Base-by-base conservation (phyloP, 2,888 invertebrate genomes). In the Philereme transversata region DNA sequence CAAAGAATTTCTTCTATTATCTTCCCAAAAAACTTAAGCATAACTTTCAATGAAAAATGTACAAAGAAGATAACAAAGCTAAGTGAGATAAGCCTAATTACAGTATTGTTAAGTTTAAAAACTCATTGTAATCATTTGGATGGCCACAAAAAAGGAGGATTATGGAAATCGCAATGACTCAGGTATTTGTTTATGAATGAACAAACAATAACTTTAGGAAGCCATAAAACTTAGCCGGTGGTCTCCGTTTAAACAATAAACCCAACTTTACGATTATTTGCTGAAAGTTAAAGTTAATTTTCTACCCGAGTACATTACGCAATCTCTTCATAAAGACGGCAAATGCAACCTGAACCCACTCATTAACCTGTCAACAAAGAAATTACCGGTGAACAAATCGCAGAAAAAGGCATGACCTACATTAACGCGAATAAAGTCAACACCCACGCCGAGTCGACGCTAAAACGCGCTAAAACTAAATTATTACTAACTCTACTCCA, bases 401-500 rank as follows among this genome's bases (percentile, higher is more conserved):
- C 69, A 64, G 74, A 79, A 76, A 74, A 78, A 72, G 58, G 72
- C 70, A 65, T 77, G 76, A 79, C 78, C 80, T 74, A 79, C 72
- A 78, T 77, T 72, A 67, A 57, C 51, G 35, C 41, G 61, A 66
- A 44, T 59, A 67, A 68, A 65, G 69, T 65, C 63, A 68, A 66
- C 61, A 60, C 64, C 67, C 60, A 58, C 60, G 49, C 59, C 9
- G 8, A 34, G 41, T 38, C 51, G 59, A 54, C 54, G 53, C 51
- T 57, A 68, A 70, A 73, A 70, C 71, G 77, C 80, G 79, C 78
- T 81, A 80, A 85, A 87, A 83, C 85, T 87, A 84, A 89, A 88
- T 87, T 84, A 90, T 86, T 83, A 83, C 78, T 74, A 80, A 78
- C 79, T 82, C 76, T 68, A 74, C 82, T 82, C 84, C 86, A 83